Conservation (phyloP, 2,113 vertebrate genomes). For the Calypte anna region DNA sequence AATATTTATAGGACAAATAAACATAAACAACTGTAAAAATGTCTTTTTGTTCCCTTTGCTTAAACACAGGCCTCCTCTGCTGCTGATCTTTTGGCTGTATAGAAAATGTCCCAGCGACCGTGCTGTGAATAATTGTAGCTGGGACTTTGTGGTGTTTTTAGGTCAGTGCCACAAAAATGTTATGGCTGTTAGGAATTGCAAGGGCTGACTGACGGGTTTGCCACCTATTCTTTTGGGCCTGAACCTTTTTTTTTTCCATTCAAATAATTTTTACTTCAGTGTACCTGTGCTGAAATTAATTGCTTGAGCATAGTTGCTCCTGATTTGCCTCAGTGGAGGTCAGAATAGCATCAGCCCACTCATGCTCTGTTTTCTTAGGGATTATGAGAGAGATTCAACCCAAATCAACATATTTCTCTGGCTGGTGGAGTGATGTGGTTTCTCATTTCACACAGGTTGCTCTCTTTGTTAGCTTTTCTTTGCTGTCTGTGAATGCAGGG, state of each 20-base stretch:
- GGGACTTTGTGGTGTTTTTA: background rate
- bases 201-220: background rate
- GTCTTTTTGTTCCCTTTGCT: background rate
- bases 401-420: background rate
- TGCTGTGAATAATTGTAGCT: background rate
- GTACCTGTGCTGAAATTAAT: background rate
- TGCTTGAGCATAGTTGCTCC: background rate
- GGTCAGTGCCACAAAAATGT: background rate
- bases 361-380: background rate
- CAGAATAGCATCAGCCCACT: background rate
- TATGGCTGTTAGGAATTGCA: accelerated
- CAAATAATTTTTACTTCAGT: background rate
- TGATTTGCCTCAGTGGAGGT: background rate
- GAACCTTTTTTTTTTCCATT: background rate
- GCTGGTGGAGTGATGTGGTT: background rate
- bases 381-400: background rate
- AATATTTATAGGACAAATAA: slow-evolving; percentile 21
- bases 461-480: slow-evolving; percentile 2
- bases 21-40: slow-evolving; percentile 19
- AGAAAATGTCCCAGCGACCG: accelerated
- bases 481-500: background rate
- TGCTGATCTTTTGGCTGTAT: background rate
- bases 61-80: background rate
- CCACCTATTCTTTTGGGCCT: background rate
- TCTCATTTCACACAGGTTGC: background rate